Evolutionary conservation across 1,140 invertebrate genomes (phyloP), one percentile per base, ranked within the genome.

Genomic region (Drosophila kanapiae): DNA sequence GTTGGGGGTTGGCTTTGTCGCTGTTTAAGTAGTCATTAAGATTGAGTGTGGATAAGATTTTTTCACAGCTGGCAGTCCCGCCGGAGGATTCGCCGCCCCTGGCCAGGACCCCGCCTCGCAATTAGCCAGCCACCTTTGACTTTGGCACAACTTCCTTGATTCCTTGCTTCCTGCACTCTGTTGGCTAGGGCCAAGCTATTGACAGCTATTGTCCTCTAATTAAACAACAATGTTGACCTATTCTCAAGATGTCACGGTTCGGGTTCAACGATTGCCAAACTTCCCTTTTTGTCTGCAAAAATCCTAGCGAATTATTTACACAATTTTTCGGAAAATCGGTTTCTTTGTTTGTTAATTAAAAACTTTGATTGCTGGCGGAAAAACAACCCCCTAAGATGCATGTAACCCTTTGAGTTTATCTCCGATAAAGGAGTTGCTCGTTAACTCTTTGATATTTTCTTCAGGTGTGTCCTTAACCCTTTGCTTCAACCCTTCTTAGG

Each of bases 181-280:
- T 23, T 31, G 38, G 13, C 16, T 4, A 40, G 18, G 42, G 56
- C 38, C 45, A 61, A 62, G 54, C 78, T 78, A 88, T 88, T 88
- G 84, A 88, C 84, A 88, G 85, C 84, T 88, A 90, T 88, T 90
- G 84, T 88, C 74, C 45, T 58, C 78, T 88, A 88, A 88, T 88
- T 88, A 88, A 88, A 90, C 81, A 88, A 88, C 85, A 88, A 88
- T 88, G 80, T 75, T 88, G 84, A 88, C 84, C 85, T 90, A 75
- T 78, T 88, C 77, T 75, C 72, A 84, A 90, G 80, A 78, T 61
- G 65, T 71, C 74, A 60, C 56, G 69, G 85, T 78, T 83, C 87
- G 47, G 75, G 84, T 88, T 88, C 85, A 84, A 6, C 54, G 51
- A 56, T 51, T 59, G 48, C 16, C 16, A 27, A 31, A 49, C 51